These are phyloP conservation scores for Gadus macrocephalus DNA, from an alignment of 2,113 vertebrate genomes.

Conservation along the genomic window DNA sequence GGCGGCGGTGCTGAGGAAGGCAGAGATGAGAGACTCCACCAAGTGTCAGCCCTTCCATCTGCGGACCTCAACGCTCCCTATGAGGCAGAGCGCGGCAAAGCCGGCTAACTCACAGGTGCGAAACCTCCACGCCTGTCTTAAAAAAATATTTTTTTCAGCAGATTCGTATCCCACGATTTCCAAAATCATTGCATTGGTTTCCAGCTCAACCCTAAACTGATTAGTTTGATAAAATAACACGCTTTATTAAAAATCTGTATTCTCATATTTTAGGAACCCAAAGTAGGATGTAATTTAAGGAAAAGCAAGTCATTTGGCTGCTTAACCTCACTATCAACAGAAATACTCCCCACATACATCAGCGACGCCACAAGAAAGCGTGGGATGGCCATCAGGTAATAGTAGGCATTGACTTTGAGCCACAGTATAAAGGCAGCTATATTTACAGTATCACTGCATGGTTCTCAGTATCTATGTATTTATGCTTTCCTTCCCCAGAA, in stretches of 20 bases:
- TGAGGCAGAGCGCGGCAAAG: conserved; percentile 50
- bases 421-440: not conserved
- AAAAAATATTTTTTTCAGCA: no score
- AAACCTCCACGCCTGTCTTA: not conserved
- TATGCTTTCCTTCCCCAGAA: conserved; percentile 61
- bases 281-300: conserved; percentile 50
- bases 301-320: conserved; percentile 76
- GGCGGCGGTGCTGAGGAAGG: conserved; percentile 66
- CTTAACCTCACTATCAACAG: conserved; percentile 80
- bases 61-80: conserved; percentile 74
- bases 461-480: not conserved
- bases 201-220: not conserved
- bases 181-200: no score
- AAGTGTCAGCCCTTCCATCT: conserved; percentile 84
- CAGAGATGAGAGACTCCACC: conserved; percentile 71
- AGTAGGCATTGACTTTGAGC: not conserved
- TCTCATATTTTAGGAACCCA: conserved; percentile 55
- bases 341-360: conserved; percentile 87
- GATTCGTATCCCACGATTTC: no score
- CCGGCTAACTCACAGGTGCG: conserved; percentile 50
- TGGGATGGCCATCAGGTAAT: conserved; percentile 80
- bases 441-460: not conserved
- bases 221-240: not conserved
- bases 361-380: conserved; percentile 85
- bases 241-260: not conserved